phyloP scores from a whole-genome alignment of 2,797 vertebrate species.

The Sarcoramphus papa region DNA sequence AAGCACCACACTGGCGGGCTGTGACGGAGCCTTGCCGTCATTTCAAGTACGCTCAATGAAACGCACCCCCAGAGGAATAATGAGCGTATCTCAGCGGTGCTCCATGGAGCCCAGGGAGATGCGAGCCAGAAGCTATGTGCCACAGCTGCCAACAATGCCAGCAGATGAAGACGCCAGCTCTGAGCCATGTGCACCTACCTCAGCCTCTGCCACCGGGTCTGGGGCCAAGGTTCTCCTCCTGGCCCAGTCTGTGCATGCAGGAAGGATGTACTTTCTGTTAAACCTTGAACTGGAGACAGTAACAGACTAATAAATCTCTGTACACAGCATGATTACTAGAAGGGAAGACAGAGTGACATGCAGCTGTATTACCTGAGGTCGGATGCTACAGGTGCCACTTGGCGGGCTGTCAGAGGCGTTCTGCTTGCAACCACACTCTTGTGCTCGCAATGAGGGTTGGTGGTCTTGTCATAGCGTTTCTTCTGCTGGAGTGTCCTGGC shows the following conservation, averaged over 20 bases:
- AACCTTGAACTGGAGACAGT: background rate
- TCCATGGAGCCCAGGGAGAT: background rate
- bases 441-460: accelerated
- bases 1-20: background rate
- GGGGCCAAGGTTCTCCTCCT: background rate
- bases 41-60: accelerated
- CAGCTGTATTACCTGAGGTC: background rate
- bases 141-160: background rate
- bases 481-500: background rate
- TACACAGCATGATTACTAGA: background rate
- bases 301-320: accelerated
- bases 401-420: background rate
- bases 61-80: too few species aligned
- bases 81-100: accelerated
- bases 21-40: accelerated
- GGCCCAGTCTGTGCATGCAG: accelerated
- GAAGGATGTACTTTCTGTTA: background rate
- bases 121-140: background rate
- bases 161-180: background rate
- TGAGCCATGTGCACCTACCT: background rate
- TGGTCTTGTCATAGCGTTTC: accelerated
- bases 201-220: background rate
- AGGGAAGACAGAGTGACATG: background rate
- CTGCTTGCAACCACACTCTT: accelerated
- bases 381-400: background rate